Evolutionary conservation across 2,113 vertebrate species (phyloP).

Genomic region (Pimephales promelas): DNA sequence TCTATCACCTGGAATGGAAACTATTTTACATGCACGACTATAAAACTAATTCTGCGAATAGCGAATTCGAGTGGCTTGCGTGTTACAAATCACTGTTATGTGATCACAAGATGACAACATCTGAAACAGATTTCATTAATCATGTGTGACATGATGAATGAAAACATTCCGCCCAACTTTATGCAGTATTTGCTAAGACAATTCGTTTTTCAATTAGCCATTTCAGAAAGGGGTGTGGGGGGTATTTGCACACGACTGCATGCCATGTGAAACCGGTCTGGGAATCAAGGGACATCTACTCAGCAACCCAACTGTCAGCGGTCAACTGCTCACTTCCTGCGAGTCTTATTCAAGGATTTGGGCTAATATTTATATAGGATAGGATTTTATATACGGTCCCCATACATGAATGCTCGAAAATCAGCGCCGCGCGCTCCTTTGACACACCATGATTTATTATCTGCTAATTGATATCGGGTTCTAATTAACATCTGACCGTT

Average conservation of each 20-base stretch:
- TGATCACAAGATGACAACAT: neutral
- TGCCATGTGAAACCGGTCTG: conserved; percentile 45
- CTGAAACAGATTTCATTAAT: neutral
- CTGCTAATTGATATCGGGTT: conserved; percentile 65
- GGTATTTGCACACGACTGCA: conserved; percentile 2
- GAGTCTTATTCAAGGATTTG: conserved; percentile 67
- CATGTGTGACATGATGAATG: neutral
- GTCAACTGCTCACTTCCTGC: conserved; percentile 73
- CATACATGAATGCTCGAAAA: conserved; percentile 60
- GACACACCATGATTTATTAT: conserved; percentile 71
- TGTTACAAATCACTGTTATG: neutral
- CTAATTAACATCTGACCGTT: conserved; percentile 62
- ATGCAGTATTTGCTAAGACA: neutral
- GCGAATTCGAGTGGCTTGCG: neutral
- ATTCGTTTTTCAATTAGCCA: neutral
- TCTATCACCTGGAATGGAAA: neutral
- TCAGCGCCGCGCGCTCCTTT: conserved; percentile 59
- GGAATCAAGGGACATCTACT: conserved; percentile 61
- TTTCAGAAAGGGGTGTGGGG: neutral
- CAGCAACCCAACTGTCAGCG: conserved; percentile 69
- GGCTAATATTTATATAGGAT: conserved; percentile 77
- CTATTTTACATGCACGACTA: neutral
- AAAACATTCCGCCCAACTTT: neutral
- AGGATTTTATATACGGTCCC: conserved; percentile 67
- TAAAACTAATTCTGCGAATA: neutral